A percentile compares a stretch with the other conserved stretches of the same genome.
Conservation (phyloP, 1,140 invertebrate genomes). For the Philopotamus ludificatus region DNA sequence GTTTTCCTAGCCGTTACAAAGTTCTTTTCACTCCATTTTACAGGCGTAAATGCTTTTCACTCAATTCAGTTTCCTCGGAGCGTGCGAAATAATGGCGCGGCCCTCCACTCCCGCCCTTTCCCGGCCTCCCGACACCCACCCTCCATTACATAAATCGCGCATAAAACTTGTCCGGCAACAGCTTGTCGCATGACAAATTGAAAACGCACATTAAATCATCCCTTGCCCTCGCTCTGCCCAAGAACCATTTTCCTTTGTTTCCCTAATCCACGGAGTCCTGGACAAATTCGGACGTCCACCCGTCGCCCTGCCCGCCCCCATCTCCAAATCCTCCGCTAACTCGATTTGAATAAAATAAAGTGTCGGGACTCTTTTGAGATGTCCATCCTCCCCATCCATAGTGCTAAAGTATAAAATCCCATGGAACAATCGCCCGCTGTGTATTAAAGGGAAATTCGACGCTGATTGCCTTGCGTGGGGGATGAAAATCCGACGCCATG, state of each 20-base stretch:
- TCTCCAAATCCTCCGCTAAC: constrained; percentile 38
- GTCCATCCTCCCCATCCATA: no score
- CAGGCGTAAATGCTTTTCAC: constrained; percentile 40
- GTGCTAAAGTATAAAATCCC: no score
- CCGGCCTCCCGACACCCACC: constrained; percentile 13
- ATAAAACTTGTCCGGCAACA: constrained; percentile 33
- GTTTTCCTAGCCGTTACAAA: constrained; percentile 17
- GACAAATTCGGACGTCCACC: constrained; percentile 4
- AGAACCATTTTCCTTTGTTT: constrained; percentile 38
- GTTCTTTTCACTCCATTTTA: constrained; percentile 40
- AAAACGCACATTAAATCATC: constrained; percentile 30
- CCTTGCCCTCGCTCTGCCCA: constrained; percentile 18
- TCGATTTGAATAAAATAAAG: constrained; percentile 40
- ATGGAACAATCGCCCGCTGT: no score
- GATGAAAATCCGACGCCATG: no score
- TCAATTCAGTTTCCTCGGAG: constrained; percentile 34
- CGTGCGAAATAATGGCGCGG: constrained; percentile 37
- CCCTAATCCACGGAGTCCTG: constrained; percentile 19
- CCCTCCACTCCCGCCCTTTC: background rate
- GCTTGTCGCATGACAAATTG: constrained; percentile 13
- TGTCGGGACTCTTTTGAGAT: constrained; percentile 21
- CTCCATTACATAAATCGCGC: constrained; percentile 41
- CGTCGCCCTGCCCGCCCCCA: background rate
- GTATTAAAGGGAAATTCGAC: no score
- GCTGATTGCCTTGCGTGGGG: no score